Evolutionary conservation across 2,888 invertebrate genomes (phyloP).

Genomic region (Lamproptera curius): DNA sequence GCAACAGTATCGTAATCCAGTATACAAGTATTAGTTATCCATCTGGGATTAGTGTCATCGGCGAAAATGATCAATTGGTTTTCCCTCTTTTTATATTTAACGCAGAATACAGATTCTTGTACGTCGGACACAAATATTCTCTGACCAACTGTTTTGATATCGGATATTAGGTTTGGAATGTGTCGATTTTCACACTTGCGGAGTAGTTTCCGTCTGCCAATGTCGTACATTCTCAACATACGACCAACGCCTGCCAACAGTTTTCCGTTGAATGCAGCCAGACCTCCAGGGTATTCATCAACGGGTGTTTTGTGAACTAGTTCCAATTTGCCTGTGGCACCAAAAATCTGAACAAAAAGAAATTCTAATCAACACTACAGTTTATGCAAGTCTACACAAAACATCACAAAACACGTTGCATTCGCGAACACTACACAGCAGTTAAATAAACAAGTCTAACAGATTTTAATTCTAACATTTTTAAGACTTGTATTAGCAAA

Average conservation of each 20-base stretch:
- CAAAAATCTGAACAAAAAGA: slow-evolving; percentile 71
- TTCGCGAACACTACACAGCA: too few species aligned
- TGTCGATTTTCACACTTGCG: slow-evolving; percentile 99
- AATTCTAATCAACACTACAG: not conserved
- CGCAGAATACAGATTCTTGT: slow-evolving; percentile 97
- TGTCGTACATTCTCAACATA: slow-evolving; percentile 94
- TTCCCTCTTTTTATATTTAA: slow-evolving; percentile 95
- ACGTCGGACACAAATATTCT: slow-evolving; percentile 97
- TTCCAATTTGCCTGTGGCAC: slow-evolving; percentile 90
- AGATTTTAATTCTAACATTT: too few species aligned
- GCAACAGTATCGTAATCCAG: slow-evolving; percentile 98
- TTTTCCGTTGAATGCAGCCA: slow-evolving; percentile 94
- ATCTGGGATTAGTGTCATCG: slow-evolving; percentile 97
- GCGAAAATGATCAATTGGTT: slow-evolving; percentile 99
- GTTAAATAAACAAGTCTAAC: too few species aligned
- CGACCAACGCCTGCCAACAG: slow-evolving; percentile 95
- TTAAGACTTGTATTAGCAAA: too few species aligned
- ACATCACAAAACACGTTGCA: too few species aligned
- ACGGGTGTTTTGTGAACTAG: slow-evolving; percentile 95
- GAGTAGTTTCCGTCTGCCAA: slow-evolving; percentile 94
- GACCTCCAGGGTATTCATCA: slow-evolving; percentile 93
- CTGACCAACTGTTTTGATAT: slow-evolving; percentile 95
- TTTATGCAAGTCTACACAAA: too few species aligned
- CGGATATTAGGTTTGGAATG: slow-evolving; percentile 96
- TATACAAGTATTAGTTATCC: slow-evolving; percentile 94